Evolutionary conservation across 2,888 invertebrate genomes (phyloP).

Genomic region (Synergus laeviventris): DNA sequence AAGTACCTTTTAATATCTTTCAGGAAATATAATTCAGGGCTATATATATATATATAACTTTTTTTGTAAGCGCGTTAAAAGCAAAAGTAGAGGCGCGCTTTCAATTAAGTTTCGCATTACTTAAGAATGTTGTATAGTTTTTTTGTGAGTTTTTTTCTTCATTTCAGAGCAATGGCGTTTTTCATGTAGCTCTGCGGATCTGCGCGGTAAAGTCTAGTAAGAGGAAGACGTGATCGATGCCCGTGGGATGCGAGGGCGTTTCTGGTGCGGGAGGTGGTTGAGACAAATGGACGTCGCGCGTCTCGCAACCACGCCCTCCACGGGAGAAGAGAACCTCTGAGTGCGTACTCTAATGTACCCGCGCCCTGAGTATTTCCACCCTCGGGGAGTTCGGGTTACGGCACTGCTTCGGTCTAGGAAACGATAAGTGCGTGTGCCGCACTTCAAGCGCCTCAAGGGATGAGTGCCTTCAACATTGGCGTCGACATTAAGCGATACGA

Average conservation of each 20-base stretch:
- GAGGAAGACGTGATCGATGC: constrained; percentile 76
- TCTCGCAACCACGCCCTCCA: constrained; percentile 74
- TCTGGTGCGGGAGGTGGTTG: constrained; percentile 76
- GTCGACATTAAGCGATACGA: constrained; percentile 23
- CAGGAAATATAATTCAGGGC: background rate
- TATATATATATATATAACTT: background rate
- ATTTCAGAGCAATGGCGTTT: constrained; percentile 23
- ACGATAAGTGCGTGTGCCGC: constrained; percentile 49
- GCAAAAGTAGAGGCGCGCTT: background rate
- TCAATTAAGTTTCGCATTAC: constrained; percentile 34
- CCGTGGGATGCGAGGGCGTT: constrained; percentile 76
- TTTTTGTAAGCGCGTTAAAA: background rate
- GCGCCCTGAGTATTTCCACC: constrained; percentile 50
- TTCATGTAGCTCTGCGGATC: constrained; percentile 14
- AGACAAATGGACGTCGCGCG: constrained; percentile 77
- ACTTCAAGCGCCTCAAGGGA: constrained; percentile 46
- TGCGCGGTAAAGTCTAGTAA: constrained; percentile 62
- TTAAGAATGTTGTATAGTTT: constrained; percentile 5
- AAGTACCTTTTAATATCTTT: background rate
- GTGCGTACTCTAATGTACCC: constrained; percentile 55
- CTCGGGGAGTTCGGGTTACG: constrained; percentile 47
- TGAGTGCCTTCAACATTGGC: constrained; percentile 41
- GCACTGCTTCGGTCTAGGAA: constrained; percentile 44
- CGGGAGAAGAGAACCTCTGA: constrained; percentile 55
- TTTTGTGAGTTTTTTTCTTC: constrained; percentile 6